Conservation (phyloP, 2,113 vertebrate species). For the Macrotis lagotis region DNA sequence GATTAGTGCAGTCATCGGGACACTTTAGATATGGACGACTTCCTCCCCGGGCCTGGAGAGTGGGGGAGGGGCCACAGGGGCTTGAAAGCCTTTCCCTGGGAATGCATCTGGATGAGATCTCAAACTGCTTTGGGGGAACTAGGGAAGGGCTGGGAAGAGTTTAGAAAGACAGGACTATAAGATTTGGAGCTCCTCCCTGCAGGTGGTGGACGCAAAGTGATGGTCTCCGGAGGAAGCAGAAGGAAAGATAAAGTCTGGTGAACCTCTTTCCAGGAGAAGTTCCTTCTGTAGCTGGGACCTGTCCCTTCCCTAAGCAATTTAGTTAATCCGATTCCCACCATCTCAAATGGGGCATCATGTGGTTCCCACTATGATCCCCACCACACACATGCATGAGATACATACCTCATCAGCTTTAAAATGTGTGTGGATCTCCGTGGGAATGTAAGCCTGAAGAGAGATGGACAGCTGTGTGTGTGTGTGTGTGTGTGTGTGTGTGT, state of each 20-base stretch:
- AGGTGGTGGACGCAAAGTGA: not conserved
- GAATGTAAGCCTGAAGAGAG: not conserved
- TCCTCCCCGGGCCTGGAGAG: constrained; percentile 82
- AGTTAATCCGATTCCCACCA: not conserved
- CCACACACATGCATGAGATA: not conserved
- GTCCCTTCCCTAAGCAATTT: not conserved
- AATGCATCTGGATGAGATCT: not conserved
- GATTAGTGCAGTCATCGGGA: constrained; percentile 89
- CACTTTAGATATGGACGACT: constrained; percentile 91
- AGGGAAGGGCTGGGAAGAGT: not conserved
- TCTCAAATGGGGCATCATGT: not conserved
- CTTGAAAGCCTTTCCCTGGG: not conserved
- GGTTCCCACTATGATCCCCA: not conserved
- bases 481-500: not conserved
- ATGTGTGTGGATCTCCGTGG: not conserved
- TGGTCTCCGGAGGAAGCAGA: not conserved
- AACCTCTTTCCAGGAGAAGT: not conserved
- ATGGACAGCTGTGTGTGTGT: not conserved
- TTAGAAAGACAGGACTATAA: not conserved
- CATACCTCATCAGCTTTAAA: not conserved
- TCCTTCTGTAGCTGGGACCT: not conserved
- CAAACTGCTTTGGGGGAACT: not conserved
- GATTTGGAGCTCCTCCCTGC: not conserved
- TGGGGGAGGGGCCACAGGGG: not conserved
- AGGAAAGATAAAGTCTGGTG: not conserved